phyloP scores from a whole-genome alignment of 2,797 vertebrate genomes.

The Sebastes hubbsi region DNA sequence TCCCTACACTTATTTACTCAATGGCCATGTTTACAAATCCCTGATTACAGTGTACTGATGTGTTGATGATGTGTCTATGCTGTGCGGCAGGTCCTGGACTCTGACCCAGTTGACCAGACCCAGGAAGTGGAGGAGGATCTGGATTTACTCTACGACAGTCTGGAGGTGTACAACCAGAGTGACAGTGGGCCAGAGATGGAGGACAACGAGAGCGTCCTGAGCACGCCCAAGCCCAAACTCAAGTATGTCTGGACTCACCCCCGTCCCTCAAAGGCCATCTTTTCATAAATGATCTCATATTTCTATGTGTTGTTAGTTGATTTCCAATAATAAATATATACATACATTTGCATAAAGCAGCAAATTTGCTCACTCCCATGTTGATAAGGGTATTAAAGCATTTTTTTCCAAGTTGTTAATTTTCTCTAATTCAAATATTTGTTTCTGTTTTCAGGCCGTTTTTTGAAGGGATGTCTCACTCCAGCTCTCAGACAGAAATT shows the following conservation, averaged over 20 bases:
- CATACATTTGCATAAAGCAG: no score
- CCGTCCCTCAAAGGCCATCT: not conserved
- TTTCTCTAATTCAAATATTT: not conserved
- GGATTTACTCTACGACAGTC: conserved; percentile 85
- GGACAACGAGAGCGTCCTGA: conserved; percentile 85
- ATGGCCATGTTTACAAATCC: conserved; percentile 20
- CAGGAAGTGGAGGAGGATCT: conserved; percentile 88
- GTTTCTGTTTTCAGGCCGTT: conserved; percentile 78
- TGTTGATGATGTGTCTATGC: conserved; percentile 29
- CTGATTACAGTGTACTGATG: conserved; percentile 21
- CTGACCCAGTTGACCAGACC: conserved; percentile 85
- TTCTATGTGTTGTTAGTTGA: not conserved
- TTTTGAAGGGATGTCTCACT: conserved; percentile 87
- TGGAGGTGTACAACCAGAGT: conserved; percentile 86
- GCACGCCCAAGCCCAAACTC: conserved; percentile 86
- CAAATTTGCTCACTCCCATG: no score
- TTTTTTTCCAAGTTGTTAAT: not conserved
- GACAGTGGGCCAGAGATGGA: conserved; percentile 88
- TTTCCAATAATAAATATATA: no score
- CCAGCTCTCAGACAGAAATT: conserved; percentile 86
- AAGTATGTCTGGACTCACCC: conserved; percentile 65
- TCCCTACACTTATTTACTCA: conserved; percentile 37
- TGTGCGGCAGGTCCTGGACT: conserved; percentile 81
- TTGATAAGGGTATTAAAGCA: not conserved
- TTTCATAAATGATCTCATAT: not conserved